Conservation (phyloP, 2,113 vertebrate species). For the Pelecanus crispus region DNA sequence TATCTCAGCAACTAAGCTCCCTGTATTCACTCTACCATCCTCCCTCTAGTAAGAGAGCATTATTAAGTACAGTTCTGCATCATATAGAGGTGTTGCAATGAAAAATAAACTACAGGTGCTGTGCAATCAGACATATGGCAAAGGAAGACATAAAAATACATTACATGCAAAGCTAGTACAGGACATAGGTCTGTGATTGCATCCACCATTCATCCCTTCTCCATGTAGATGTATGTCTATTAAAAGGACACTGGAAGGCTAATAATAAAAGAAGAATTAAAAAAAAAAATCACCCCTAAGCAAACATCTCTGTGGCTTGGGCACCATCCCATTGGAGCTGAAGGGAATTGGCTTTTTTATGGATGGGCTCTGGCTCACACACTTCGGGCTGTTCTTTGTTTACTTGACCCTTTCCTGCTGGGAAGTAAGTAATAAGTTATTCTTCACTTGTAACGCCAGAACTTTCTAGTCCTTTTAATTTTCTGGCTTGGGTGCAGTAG, state of each 20-base stretch:
- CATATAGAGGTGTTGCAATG: not conserved
- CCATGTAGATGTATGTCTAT: too few relatives aligned
- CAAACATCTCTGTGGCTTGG: not conserved
- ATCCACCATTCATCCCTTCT: not conserved
- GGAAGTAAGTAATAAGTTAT: not conserved
- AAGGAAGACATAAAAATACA: not conserved
- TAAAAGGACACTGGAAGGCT: not conserved
- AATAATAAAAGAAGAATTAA: not conserved
- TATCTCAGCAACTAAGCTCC: not conserved
- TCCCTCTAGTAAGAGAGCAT: not conserved
- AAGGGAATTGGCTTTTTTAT: not conserved
- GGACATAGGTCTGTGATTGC: not conserved
- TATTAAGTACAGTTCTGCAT: not conserved
- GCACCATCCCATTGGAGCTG: not conserved
- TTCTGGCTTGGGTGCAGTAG: not conserved
- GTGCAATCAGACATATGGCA: not conserved
- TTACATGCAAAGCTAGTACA: not conserved
- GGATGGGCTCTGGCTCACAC: not conserved
- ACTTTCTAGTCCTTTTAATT: not conserved
- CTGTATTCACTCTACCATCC: too few relatives aligned
- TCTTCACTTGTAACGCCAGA: not conserved
- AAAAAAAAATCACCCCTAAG: not conserved
- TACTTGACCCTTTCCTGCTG: not conserved
- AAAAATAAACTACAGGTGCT: not conserved
- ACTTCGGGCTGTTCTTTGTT: not conserved